phyloP scores from a whole-genome alignment of 2,113 vertebrate species.

The Thalassoma bifasciatum region DNA sequence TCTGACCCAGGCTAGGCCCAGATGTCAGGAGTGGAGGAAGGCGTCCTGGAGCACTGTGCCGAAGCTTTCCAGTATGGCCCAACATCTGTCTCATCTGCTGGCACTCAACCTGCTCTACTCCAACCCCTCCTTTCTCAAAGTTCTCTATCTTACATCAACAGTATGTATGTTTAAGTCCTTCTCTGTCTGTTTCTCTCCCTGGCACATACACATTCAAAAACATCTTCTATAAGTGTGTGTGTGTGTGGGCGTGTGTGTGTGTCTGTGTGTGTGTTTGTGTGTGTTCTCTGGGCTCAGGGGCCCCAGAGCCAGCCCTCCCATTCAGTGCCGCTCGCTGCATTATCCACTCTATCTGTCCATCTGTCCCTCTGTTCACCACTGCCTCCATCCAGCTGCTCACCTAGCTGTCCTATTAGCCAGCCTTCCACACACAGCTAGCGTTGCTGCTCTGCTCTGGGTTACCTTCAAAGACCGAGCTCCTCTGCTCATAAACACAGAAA shows the following conservation, averaged over 20 bases:
- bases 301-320: slow-evolving; percentile 72
- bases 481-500: slow-evolving; percentile 81
- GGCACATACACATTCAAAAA: slow-evolving; percentile 37
- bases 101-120: slow-evolving; percentile 82
- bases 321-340: slow-evolving; percentile 79
- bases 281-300: slow-evolving; percentile 61
- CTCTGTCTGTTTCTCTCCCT: slow-evolving; percentile 50
- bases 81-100: slow-evolving; percentile 98
- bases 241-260: slow-evolving; percentile 27
- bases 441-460: slow-evolving; percentile 78
- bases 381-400: slow-evolving; percentile 84
- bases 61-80: slow-evolving; percentile 91
- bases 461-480: slow-evolving; percentile 81
- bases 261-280: slow-evolving; percentile 37
- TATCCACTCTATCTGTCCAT: slow-evolving; percentile 85
- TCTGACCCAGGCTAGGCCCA: slow-evolving; percentile 90
- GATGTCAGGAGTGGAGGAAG: slow-evolving; percentile 94
- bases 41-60: slow-evolving; percentile 90
- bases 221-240: slow-evolving; percentile 43
- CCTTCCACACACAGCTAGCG: slow-evolving; percentile 68
- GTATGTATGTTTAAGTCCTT: slow-evolving; percentile 43
- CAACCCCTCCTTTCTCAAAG: slow-evolving; percentile 46
- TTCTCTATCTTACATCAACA: slow-evolving; percentile 46
- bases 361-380: slow-evolving; percentile 82
- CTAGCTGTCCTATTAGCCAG: slow-evolving; percentile 82